Evolutionary conservation across 1,140 invertebrate species (phyloP).

Genomic region (Drosophila ambigua): DNA sequence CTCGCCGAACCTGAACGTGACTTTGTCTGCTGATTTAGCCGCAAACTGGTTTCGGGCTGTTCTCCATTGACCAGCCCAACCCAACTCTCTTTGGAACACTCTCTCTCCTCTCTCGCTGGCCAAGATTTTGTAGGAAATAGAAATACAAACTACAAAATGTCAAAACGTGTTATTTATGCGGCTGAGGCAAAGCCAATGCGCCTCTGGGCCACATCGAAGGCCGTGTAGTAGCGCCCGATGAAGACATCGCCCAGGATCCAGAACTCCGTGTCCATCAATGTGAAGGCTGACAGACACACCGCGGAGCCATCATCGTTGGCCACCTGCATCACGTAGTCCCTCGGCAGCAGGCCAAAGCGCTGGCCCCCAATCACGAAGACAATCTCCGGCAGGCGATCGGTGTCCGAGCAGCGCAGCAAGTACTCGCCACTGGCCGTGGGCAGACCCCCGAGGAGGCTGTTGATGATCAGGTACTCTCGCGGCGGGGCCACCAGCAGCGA

Average conservation of each 20-base stretch:
- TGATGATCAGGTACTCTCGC: slow-evolving; percentile 84
- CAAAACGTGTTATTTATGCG: slow-evolving; percentile 5
- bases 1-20: slow-evolving; percentile 28
- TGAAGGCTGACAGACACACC: slow-evolving; percentile 44
- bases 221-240: slow-evolving; percentile 88
- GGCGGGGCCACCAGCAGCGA: slow-evolving; percentile 89
- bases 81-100: slow-evolving; percentile 5
- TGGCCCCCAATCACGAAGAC: slow-evolving; percentile 44
- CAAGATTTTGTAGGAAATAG: slow-evolving; percentile 18
- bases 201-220: slow-evolving; percentile 88
- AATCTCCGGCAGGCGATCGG: slow-evolving; percentile 42
- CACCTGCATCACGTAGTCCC: slow-evolving; percentile 41
- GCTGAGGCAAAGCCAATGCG: slow-evolving; percentile 86
- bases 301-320: slow-evolving; percentile 28
- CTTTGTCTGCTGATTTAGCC: slow-evolving; percentile 35
- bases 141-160: slow-evolving; percentile 8
- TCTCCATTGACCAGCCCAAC: background rate
- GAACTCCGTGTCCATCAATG: slow-evolving; percentile 39
- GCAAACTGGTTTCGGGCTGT: slow-evolving; percentile 20
- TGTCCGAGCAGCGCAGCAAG: slow-evolving; percentile 23
- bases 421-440: slow-evolving; percentile 39
- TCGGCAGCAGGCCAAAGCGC: slow-evolving; percentile 33
- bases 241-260: slow-evolving; percentile 86
- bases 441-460: slow-evolving; percentile 51
- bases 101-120: slow-evolving; percentile 9